Evolutionary conservation across 2,888 invertebrate genomes (phyloP), one percentile per base, ranked within the genome.

Genomic region (Chrysolina americana): DNA sequence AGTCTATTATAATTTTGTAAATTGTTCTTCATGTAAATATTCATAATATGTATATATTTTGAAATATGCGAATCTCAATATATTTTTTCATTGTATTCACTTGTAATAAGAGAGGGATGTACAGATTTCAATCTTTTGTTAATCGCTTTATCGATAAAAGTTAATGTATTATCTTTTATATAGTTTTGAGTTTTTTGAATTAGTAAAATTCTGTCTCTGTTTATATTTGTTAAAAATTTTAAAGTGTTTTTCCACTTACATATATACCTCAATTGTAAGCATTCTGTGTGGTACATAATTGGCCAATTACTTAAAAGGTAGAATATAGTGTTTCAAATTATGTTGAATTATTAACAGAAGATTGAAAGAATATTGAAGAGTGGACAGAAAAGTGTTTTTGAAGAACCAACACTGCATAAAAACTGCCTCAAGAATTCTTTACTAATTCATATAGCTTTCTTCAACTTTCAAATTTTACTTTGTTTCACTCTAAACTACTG

Each of bases 1-100:
- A 75, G 72, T 77, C 70, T 76, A 74, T 71, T 75, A 47, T 74
- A 66, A 73, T 78, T 76, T 75, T 75, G 74, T 78, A 75, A 73
- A 75, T 75, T 73, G 72, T 73, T 74, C 70, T 70, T 41, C 65
- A 65, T 75, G 75, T 77, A 77, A 73, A 77, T 77, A 77, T 70
- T 69, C 62, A 65, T 70, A 64, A 56, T 56, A 71, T 75, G 23
- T 76, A 74, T 78, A 78, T 76, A 78, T 76, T 78, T 76, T 71
- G 76, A 70, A 72, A 70, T 68, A 48, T 68, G 68, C 65, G 76
- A 78, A 78, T 78, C 78, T 78, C 78, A 73, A 66, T 73, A 70
- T 77, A 73, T 74, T 71, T 76, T 76, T 77, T 71, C 70, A 65
- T 48, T 74, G 66, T 73, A 47, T 65, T 68, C 28, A 47, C 44